These are phyloP conservation scores for Tragelaphus buxtoni DNA, from an alignment of 2,113 vertebrate genomes.

Conservation along the genomic window DNA sequence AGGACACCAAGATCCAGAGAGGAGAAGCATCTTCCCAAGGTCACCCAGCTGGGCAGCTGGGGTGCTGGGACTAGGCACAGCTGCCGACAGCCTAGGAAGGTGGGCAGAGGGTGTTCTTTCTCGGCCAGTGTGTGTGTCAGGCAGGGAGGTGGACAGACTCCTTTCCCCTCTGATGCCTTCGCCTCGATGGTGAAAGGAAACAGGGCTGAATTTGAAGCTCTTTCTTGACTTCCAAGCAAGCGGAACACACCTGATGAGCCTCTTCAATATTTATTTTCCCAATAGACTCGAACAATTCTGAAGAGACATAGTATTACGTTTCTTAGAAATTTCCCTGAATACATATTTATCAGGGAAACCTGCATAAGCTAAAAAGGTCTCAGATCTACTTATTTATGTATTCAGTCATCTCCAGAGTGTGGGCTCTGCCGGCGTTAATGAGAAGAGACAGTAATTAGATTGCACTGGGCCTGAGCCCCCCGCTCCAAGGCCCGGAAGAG, in stretches of 20 bases:
- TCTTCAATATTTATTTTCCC: constrained; percentile 57
- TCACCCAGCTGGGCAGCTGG: too few species aligned
- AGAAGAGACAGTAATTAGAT: constrained; percentile 43
- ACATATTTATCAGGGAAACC: constrained; percentile 56
- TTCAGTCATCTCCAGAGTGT: not conserved
- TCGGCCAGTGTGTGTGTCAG: not conserved
- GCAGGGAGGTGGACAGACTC: not conserved
- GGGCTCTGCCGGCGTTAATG: rapidly evolving
- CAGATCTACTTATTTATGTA: not conserved
- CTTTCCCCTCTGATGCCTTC: not conserved
- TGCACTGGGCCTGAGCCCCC: not conserved
- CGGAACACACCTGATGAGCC: not conserved
- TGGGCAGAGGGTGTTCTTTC: too few species aligned
- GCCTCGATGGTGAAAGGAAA: not conserved
- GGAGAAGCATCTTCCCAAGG: not conserved
- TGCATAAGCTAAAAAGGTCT: constrained; percentile 45
- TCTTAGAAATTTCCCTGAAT: constrained; percentile 50
- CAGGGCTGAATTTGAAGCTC: not conserved
- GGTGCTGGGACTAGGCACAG: not conserved
- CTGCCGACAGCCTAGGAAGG: not conserved
- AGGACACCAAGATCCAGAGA: not conserved
- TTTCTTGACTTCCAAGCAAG: not conserved
- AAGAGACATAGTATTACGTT: constrained; percentile 34
- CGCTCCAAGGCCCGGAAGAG: not conserved
- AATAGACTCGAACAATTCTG: not conserved